Base-by-base conservation (phyloP, 2,113 vertebrate species). In the Madoqua kirkii region DNA sequence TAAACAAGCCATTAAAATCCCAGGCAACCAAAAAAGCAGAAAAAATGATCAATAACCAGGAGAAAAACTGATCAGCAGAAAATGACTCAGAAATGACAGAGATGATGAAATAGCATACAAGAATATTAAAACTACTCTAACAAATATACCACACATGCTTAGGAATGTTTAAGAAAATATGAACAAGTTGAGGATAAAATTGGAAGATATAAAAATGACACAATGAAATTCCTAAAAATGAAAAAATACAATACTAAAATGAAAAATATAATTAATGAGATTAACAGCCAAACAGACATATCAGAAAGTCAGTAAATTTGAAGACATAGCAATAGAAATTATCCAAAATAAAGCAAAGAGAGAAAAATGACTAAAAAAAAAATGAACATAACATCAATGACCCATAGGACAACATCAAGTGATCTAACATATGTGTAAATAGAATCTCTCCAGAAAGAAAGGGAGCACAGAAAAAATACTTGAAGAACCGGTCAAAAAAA, bases 61-160 rank as follows among this genome's bases (percentile, higher is more conserved):
- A 67, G 64, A 96, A 97, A 95, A 97, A 79, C 29, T 25, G 85
- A 79, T 91, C 23, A n/a, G 43, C 64, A 91, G 78, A 89, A 95
- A 94, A 91, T 83, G 54, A 60, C 14, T 52, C 50, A 52, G 50
- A 52, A 52, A 52, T 52, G 81, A 50, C 29, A 93, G 10, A 82
- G 40, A 78, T 78, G 25, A 85, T 48, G 50, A 9, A 85, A 84
- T 52, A 89, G 19, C 78, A 94, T 33, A 78, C 3, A 76, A 82
- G 88, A 97, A 86, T 90, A 64, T 85, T 76, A 87, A 92, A 96
- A 57, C n/a, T 85, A 62, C 36, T 78, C 3, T 55, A 86, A 67
- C 40, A 36, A 85, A 74, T 82, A 71, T 60, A 60, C 21, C 84
- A 55, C 15, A 84, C 2, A 59, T 43, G 31, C 16, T 88, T 54